Evolutionary conservation across 53 echinoderm and acorn worm genomes (phyloP).

Genomic region (Zoroaster sp.): DNA sequence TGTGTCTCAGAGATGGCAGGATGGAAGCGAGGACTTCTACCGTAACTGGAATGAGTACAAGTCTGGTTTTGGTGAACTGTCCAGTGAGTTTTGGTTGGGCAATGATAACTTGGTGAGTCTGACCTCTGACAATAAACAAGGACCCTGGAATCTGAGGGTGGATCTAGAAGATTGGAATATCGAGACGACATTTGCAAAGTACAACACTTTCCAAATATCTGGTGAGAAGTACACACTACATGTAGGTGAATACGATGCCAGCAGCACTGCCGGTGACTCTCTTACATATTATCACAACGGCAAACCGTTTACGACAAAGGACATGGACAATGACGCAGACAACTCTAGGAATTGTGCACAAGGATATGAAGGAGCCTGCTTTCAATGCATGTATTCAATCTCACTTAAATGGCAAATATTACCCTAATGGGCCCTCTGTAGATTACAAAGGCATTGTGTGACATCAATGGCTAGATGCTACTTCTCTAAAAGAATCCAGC

Average conservation of each 20-base stretch:
- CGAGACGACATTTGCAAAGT: too few relatives aligned
- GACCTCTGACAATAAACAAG: slow-evolving; percentile 62
- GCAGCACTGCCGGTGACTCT: too few relatives aligned
- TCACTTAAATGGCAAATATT: too few relatives aligned
- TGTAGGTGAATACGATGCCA: too few relatives aligned
- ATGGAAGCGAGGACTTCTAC: too few relatives aligned
- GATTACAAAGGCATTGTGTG: not conserved
- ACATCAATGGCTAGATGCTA: not conserved
- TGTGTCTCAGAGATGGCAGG: too few relatives aligned
- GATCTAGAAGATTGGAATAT: slow-evolving; percentile 70
- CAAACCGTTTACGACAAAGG: slow-evolving; percentile 43
- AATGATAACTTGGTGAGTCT: too few relatives aligned
- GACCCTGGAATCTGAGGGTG: slow-evolving; percentile 77
- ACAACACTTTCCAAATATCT: too few relatives aligned
- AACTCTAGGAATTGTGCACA: slow-evolving; percentile 42
- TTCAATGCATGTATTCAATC: slow-evolving; percentile 53
- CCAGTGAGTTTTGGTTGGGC: too few relatives aligned
- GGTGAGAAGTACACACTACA: too few relatives aligned
- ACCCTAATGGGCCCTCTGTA: not conserved
- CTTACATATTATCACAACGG: slow-evolving; percentile 42
- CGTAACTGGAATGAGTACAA: too few relatives aligned
- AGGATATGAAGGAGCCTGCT: slow-evolving; percentile 57
- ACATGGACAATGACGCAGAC: slow-evolving; percentile 60
- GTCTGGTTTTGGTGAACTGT: too few relatives aligned
- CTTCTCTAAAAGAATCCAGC: not conserved